Percentiles rank a stretch among this genome's conserved stretches.
phyloP scores from a whole-genome alignment of 2,797 vertebrate species.

The Coccyzus lansbergi region DNA sequence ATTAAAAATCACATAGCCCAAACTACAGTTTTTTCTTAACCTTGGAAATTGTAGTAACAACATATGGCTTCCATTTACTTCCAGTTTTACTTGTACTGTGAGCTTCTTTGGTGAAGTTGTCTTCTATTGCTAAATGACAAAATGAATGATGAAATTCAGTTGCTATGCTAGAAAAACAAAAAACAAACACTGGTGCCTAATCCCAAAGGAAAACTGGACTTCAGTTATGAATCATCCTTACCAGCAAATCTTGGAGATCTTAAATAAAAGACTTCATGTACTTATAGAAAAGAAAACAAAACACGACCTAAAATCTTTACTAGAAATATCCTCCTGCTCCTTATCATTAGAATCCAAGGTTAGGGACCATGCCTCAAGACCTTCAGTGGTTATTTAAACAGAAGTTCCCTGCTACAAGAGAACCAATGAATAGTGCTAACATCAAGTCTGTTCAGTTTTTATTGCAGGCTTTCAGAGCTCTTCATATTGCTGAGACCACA shows the following conservation, averaged over 20 bases:
- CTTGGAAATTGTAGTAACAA: constrained; percentile 76
- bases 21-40: constrained; percentile 68
- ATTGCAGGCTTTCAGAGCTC: constrained; percentile 68
- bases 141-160: constrained; percentile 85
- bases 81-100: constrained; percentile 80
- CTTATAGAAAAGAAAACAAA: constrained; percentile 76
- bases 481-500: constrained; percentile 69
- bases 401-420: constrained; percentile 57
- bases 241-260: constrained; percentile 78
- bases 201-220: constrained; percentile 83
- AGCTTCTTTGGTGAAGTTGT: constrained; percentile 83
- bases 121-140: constrained; percentile 84
- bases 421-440: constrained; percentile 41
- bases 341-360: constrained; percentile 13
- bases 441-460: constrained; percentile 63
- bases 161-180: constrained; percentile 86
- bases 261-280: constrained; percentile 77
- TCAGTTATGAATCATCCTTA: constrained; percentile 83
- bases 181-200: constrained; percentile 81
- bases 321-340: constrained; percentile 5
- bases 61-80: constrained; percentile 85
- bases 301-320: constrained; percentile 37
- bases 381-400: constrained; percentile 60
- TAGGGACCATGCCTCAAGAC: constrained; percentile 24
- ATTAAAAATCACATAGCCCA: constrained; percentile 54